Base-by-base conservation (phyloP, 2,797 vertebrate species). In the Myripristis murdjan region DNA sequence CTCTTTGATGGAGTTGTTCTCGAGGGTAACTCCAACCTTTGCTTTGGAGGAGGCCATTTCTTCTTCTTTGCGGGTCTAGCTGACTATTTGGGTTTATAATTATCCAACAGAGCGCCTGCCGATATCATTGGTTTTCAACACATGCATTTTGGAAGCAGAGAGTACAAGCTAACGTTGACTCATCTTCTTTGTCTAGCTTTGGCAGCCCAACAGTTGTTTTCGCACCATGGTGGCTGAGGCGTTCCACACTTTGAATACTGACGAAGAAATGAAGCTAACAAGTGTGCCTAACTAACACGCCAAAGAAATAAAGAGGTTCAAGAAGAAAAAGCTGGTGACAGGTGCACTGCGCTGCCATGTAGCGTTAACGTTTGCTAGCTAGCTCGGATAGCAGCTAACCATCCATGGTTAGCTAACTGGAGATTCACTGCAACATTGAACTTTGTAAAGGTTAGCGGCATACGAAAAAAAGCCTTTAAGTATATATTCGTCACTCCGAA, bases 41-140 rank as follows among this genome's bases (percentile, higher is more conserved):
- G 79, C 87, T 86, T 90, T 94, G 31, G 90, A 87, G 43, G 94
- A 88, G 71, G 95, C 94, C 94, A 95, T 95, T 20, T 69, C 9
- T 53, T 44, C 6, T 16, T 46, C 9, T 53, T 53, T 52, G 54
- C 16, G 24, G 7, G 3, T 33, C 35, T 39, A 54, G 16, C 35
- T 23, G 28, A 51, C 56, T 79, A 56, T 60, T 68, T 28, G 44
- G 31, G 16, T 15, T 52, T 46, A n/a, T 0, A 31, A 62, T 28
- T 48, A 48, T 65, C 53, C 82, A 77, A 48, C 5, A 48, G 53
- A 63, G 37, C 33, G 57, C 28, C 11, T 0, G 6, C 75, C 28
- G 28, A 18, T 33, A 54, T 18, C 35, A 39, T 39, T 31, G 51
- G 64, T n/a, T 73, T 9, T 11, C 5, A 51, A 16, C 18, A 28